Conservation (phyloP, 1,140 invertebrate genomes). For the Atta colombica region DNA sequence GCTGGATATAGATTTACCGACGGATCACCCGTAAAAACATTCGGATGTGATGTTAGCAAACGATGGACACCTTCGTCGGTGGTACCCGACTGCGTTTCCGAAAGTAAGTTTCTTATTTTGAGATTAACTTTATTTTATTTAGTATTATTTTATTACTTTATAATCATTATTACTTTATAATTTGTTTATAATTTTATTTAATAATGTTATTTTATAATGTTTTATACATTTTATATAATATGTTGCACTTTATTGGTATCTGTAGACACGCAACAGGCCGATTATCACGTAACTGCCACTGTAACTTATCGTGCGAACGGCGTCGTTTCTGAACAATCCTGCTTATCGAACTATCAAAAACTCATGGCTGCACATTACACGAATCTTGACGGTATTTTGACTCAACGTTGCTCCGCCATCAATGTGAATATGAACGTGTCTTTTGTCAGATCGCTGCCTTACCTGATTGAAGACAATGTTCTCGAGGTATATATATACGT, state of each 20-base stretch:
- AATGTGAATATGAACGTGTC: conserved; percentile 98
- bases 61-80: conserved; percentile 94
- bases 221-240: too few relatives aligned
- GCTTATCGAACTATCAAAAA: conserved; percentile 95
- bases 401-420: conserved; percentile 96
- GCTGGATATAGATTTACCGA: conserved; percentile 97
- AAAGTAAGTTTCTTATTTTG: conserved; percentile 88
- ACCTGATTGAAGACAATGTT: conserved; percentile 93
- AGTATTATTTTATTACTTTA: not conserved
- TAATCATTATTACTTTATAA: not conserved
- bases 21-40: conserved; percentile 94
- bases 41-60: conserved; percentile 92
- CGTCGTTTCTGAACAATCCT: conserved; percentile 92
- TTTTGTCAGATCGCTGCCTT: conserved; percentile 93
- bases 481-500: conserved; percentile 87
- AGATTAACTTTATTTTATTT: not conserved
- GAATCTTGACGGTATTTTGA: conserved; percentile 93
- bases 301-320: conserved; percentile 96
- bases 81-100: conserved; percentile 97
- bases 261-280: conserved; percentile 95
- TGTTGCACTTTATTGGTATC: conserved; percentile 43
- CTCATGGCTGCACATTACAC: conserved; percentile 93
- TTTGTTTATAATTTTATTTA: too few relatives aligned
- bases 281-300: conserved; percentile 96
- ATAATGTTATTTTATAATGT: too few relatives aligned